These are phyloP conservation scores for Caranx melampygus DNA, from an alignment of 2,113 vertebrate genomes.

Conservation along the genomic window DNA sequence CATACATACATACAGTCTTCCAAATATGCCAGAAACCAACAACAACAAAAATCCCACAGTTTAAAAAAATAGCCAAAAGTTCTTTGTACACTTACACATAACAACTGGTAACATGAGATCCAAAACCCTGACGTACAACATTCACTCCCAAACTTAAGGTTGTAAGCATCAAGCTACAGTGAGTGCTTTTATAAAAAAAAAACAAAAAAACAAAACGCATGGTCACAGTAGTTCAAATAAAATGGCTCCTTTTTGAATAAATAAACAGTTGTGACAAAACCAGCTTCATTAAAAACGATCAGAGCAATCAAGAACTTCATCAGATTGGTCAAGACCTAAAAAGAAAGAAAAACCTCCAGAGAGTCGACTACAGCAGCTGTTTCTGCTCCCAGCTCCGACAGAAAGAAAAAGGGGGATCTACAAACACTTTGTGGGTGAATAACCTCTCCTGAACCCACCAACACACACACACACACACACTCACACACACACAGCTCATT, in stretches of 20 bases:
- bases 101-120: conserved; percentile 50
- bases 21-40: conserved; percentile 71
- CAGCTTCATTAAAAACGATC: conserved; percentile 53
- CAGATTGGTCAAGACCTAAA: conserved; percentile 22
- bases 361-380: conserved; percentile 50
- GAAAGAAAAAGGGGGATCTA: conserved; percentile 41
- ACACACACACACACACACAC: conserved; percentile 23
- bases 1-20: conserved; percentile 28
- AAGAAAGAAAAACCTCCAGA: conserved; percentile 14
- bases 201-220: conserved; percentile 66
- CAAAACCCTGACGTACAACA: conserved; percentile 46
- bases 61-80: conserved; percentile 78
- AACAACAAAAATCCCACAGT: conserved; percentile 54
- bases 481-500: conserved; percentile 14
- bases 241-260: conserved; percentile 76
- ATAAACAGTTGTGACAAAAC: conserved; percentile 68
- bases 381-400: conserved; percentile 51
- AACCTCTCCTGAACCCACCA: conserved; percentile 32
- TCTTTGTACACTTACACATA: conserved; percentile 71
- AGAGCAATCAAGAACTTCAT: conserved; percentile 24
- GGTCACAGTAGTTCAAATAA: conserved; percentile 79
- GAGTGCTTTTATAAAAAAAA: conserved; percentile 68
- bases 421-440: conserved; percentile 56
- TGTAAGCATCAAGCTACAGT: conserved; percentile 73
- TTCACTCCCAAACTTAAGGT: conserved; percentile 58